These are phyloP conservation scores for Hermodice carunculata DNA, from an alignment of 2,888 invertebrate species.

Conservation along the genomic window DNA sequence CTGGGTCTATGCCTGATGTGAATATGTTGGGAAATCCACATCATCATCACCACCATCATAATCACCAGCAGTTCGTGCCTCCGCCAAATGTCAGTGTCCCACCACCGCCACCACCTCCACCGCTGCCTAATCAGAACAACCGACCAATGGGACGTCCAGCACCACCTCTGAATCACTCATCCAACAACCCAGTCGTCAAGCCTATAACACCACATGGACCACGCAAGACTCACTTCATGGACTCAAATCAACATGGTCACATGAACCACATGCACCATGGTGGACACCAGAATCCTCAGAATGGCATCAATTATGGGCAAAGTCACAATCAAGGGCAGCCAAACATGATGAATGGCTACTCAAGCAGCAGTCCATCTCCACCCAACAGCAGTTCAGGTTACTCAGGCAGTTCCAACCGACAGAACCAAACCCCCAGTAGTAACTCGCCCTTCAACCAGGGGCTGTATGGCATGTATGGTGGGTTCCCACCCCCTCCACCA, in stretches of 20 bases:
- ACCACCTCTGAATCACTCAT: conserved; percentile 9
- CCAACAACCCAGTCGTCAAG: background rate
- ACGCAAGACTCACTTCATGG: too few relatives aligned
- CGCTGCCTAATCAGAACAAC: too few relatives aligned
- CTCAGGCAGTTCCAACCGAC: conserved; percentile 21
- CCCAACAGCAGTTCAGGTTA: conserved; percentile 27
- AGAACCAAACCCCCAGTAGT: background rate
- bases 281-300: too few relatives aligned
- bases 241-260: too few relatives aligned
- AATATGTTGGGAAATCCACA: background rate
- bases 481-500: conserved; percentile 25
- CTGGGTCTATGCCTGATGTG: conserved; percentile 17
- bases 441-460: background rate
- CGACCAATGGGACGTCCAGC: background rate
- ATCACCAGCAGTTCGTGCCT: too few relatives aligned
- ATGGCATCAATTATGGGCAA: too few relatives aligned
- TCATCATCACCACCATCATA: background rate
- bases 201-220: too few relatives aligned
- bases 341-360: background rate
- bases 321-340: too few relatives aligned
- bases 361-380: conserved; percentile 6
- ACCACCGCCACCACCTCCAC: conserved; percentile 9
- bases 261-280: too few relatives aligned
- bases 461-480: conserved; percentile 9
- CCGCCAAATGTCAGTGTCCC: too few relatives aligned